Conservation (phyloP, 2,113 vertebrate genomes). For the Willisornis vidua region DNA sequence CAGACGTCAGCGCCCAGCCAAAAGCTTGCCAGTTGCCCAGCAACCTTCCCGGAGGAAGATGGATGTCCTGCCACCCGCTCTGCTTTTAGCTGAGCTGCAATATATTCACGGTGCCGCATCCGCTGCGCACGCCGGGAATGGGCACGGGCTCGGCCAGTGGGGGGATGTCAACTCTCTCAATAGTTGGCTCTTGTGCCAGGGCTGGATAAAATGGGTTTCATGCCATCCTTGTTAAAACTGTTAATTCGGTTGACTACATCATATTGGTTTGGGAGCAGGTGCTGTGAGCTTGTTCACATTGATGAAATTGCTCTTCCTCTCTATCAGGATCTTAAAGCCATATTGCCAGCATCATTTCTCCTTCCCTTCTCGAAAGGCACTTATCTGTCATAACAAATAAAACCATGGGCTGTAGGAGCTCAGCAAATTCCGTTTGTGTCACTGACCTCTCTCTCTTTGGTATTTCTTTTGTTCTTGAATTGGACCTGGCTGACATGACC, state of each 20-base stretch:
- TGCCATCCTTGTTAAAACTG: not conserved
- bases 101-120: constrained; percentile 50
- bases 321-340: not conserved
- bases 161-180: not conserved
- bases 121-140: not conserved
- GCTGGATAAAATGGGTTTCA: not conserved
- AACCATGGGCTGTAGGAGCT: not conserved
- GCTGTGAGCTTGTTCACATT: not conserved
- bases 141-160: not conserved
- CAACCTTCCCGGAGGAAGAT: constrained; percentile 81
- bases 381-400: not conserved
- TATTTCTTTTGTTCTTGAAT: not conserved
- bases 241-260: constrained; percentile 53
- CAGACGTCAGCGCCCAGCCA: constrained; percentile 75
- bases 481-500: not conserved
- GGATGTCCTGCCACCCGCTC: constrained; percentile 77
- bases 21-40: constrained; percentile 84
- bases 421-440: accelerated
- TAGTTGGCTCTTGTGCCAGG: not conserved
- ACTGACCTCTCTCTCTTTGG: not conserved
- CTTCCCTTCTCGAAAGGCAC: not conserved
- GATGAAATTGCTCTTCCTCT: not conserved
- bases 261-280: not conserved
- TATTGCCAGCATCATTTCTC: not conserved
- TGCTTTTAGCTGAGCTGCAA: constrained; percentile 63